Conservation (phyloP, 2,113 vertebrate species). For the Heterocephalus glaber region DNA sequence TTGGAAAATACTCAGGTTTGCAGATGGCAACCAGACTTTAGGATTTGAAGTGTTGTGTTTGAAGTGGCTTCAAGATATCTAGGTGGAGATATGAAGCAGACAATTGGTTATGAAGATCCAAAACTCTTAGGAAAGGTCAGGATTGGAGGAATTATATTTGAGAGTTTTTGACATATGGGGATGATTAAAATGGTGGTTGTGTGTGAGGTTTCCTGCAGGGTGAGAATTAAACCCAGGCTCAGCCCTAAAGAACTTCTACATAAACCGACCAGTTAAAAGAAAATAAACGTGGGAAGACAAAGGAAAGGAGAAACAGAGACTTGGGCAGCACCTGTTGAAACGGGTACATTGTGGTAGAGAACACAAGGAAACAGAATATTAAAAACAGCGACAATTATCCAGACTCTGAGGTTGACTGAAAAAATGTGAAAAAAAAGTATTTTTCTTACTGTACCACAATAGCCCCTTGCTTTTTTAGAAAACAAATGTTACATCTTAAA, state of each 20-base stretch:
- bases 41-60: not conserved
- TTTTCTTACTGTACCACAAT: not conserved
- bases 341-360: not conserved
- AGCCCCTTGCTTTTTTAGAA: not conserved
- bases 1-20: not conserved
- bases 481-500: slow-evolving; percentile 4
- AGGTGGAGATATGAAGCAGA: slow-evolving; percentile 2
- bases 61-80: slow-evolving; percentile 7
- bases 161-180: slow-evolving; percentile 36
- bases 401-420: not conserved
- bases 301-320: not conserved
- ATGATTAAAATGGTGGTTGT: slow-evolving; percentile 50
- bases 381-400: not conserved
- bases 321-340: not conserved
- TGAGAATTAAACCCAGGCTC: slow-evolving; percentile 45
- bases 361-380: not conserved
- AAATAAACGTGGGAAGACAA: not conserved
- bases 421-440: not conserved
- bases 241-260: not conserved
- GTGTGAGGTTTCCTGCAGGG: slow-evolving; percentile 43
- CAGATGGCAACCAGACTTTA: slow-evolving; percentile 25
- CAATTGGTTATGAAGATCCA: not conserved
- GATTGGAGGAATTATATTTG: not conserved
- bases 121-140: slow-evolving; percentile 20
- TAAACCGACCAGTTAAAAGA: not conserved